Evolutionary conservation across 2,888 invertebrate genomes (phyloP).

Genomic region (Pocota personata): DNA sequence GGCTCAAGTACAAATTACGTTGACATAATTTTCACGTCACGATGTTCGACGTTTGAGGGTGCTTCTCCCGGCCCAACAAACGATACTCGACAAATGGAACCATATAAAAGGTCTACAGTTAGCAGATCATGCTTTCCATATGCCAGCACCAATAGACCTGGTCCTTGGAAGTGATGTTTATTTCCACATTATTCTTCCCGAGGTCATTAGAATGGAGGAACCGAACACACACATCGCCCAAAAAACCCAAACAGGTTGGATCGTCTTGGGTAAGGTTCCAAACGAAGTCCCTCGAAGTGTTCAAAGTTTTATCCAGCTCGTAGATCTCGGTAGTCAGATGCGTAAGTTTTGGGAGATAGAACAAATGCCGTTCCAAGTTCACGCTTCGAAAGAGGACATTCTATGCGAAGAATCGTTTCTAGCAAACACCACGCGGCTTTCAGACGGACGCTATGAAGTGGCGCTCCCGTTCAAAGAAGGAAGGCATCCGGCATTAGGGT

Average conservation of each 20-base stretch:
- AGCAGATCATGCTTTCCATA: background rate
- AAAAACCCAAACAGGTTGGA: background rate
- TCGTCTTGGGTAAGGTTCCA: background rate
- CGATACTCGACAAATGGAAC: background rate
- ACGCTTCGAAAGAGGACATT: too few species aligned
- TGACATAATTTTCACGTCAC: background rate
- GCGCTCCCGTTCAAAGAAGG: too few species aligned
- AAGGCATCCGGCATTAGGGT: too few species aligned
- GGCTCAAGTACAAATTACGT: background rate
- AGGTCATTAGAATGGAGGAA: background rate
- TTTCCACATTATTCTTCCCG: conserved; percentile 5
- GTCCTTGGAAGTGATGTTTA: background rate
- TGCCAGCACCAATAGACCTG: background rate
- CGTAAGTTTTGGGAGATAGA: too few species aligned
- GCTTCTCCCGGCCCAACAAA: background rate
- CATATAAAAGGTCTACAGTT: too few species aligned
- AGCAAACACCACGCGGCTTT: too few species aligned
- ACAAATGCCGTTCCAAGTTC: too few species aligned
- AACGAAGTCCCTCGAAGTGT: background rate
- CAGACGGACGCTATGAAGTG: too few species aligned
- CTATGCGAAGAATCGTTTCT: too few species aligned
- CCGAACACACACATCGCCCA: background rate
- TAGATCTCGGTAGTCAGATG: too few species aligned
- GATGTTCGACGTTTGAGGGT: background rate
- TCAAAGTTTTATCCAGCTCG: background rate